Base-by-base conservation (phyloP, 2,888 invertebrate genomes). In the Lacanobia oleracea region DNA sequence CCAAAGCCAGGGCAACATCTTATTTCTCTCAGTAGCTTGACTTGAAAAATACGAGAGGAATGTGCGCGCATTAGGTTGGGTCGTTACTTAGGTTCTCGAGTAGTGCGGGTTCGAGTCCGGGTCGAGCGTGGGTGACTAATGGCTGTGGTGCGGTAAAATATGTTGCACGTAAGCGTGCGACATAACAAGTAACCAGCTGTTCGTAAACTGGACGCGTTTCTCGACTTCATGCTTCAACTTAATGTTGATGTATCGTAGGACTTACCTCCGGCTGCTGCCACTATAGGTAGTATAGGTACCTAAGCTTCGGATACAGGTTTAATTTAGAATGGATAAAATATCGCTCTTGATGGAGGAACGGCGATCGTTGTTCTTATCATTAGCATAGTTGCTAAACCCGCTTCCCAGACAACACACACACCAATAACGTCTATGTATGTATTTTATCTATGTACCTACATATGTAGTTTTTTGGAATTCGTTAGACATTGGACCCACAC, bases 11-110 rank as follows among this genome's bases (percentile, higher is more conserved):
- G 75, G 82, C 75, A 85, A 85, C 86, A 84, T 90, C 90, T 89
- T 89, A 91, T 91, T 91, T 88, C 87, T 84, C 88, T 83, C 86
- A 88, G 87, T 81, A 88, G 89, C 87, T 90, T 87, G 86, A 88
- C 88, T 91, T 93, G 92, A 93, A 92, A 92, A 93, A 93, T 93
- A 88, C 87, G 87, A 83, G 88, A 90, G 86, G 90, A 91, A 92
- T 92, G 91, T 90, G 90, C 79, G 83, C 87, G 88, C 92, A 91
- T 93, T 93, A 93, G 88, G 89, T 88, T 88, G 84, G 90, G 90
- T 92, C 93, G 93, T 92, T 93, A 91, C 90, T 90, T 89, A 88
- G 89, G 87, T 88, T 87, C 88, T 88, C 82, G 85, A 86, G 84
- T 78, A 83, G 87, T 84, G 82, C 84, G 84, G 88, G 90, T 91